phyloP scores from a whole-genome alignment of 2,113 vertebrate genomes.

The Bombycilla garrulus region DNA sequence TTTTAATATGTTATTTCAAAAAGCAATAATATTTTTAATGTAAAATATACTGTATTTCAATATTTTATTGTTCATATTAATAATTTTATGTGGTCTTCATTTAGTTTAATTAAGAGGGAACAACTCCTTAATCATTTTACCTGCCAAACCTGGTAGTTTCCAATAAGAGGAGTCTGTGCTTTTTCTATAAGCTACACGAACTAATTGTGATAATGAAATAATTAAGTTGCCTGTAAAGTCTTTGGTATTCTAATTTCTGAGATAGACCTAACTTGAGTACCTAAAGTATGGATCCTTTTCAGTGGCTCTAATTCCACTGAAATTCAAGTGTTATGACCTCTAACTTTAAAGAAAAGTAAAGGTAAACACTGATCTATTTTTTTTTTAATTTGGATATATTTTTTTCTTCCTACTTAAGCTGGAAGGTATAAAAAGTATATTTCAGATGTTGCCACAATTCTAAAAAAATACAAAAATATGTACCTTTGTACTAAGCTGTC shows the following conservation, averaged over 20 bases:
- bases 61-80: not conserved
- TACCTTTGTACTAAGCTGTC: not conserved
- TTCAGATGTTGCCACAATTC: not conserved
- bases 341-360: not conserved
- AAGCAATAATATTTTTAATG: not conserved
- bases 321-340: not conserved
- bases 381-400: rapidly evolving
- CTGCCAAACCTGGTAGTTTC: not conserved
- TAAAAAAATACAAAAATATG: rapidly evolving
- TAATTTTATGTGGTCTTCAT: not conserved
- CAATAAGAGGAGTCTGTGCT: not conserved
- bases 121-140: not conserved
- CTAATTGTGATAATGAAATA: not conserved
- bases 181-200: not conserved
- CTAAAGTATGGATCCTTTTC: not conserved
- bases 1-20: not conserved
- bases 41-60: not conserved
- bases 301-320: not conserved
- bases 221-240: not conserved
- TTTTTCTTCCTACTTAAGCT: not conserved
- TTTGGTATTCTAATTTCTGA: not conserved
- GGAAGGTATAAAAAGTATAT: not conserved
- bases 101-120: not conserved
- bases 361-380: not conserved
- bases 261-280: not conserved